Evolutionary conservation across 1,140 invertebrate genomes (phyloP), one percentile per base, ranked within the genome.

Genomic region (Zophobas morio): DNA sequence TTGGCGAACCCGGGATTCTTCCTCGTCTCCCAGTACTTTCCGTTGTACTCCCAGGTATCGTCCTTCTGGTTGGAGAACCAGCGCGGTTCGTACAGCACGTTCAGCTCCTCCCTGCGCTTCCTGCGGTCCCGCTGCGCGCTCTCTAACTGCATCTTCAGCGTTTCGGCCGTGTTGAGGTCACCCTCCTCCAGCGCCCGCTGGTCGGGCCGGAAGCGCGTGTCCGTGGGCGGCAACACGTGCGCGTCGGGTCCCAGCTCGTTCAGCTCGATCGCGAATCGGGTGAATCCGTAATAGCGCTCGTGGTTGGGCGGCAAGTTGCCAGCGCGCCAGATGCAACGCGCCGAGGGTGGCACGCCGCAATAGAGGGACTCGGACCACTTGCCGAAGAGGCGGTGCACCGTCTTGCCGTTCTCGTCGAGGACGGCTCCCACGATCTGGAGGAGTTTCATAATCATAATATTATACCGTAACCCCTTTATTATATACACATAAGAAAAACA

Each of bases 321-420:
- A 81, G 93, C 93, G 79, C 94, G 85, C 94, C 94, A 96, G 42
- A 96, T 90, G 83, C 93, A 94, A 72, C 90, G 88, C 1, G 92
- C 92, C 1, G 90, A 90, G 5, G 93, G 91, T 1, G 93, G 91
- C 35, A 93, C 91, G 1, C 93, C 93, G 83, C 93, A 94, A 85
- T 94, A 93, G 46, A 96, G 86, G 0, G 92, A 93, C 85, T 96
- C 94, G 74, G 93, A 95, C 94, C 95, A 96, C 85, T 94, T 93
- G 0, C 94, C 94, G 86, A 93, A 93, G 49, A 96, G 85, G 70
- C 92, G 90, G 57, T 90, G 86, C 0, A 93, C 88, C 1, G 90
- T 88, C 83, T 91, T 90, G 8, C 90, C 91, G 70, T 89, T 88
- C 56, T 90, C 89, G 66, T 87, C 86, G 8, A 87, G 86, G 37